phyloP scores from a whole-genome alignment of 2,888 invertebrate species.

The Platynereis dumerilii region DNA sequence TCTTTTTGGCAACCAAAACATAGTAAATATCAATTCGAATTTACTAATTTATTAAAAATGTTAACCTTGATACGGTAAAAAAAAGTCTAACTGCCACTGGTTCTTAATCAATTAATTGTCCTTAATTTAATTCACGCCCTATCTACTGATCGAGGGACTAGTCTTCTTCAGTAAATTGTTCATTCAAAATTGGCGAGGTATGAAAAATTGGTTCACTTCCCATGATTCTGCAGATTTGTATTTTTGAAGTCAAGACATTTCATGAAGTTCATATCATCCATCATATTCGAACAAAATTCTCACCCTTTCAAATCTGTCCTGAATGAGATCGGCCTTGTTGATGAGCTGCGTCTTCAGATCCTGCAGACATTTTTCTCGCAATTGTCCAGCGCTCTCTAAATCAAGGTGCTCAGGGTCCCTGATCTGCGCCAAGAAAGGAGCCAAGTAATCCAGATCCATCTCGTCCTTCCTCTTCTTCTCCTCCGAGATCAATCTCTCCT shows the following conservation, averaged over 20 bases:
- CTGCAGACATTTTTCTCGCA: constrained; percentile 60
- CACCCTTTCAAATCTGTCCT: constrained; percentile 63
- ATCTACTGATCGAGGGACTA: no score
- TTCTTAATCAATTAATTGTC: no score
- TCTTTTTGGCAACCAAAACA: no score
- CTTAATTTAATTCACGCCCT: no score
- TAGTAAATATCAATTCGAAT: no score
- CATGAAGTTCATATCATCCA: no score
- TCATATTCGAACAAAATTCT: constrained; percentile 5
- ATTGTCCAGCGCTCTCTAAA: constrained; percentile 51
- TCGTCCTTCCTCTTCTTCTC: constrained; percentile 61
- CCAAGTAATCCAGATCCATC: constrained; percentile 63
- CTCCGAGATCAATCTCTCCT: constrained; percentile 57
- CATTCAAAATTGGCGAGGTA: neutral
- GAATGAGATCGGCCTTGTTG: constrained; percentile 64
- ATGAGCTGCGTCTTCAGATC: constrained; percentile 63
- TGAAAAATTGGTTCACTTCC: neutral
- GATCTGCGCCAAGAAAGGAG: constrained; percentile 62
- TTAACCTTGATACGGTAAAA: no score
- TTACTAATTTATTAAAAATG: no score
- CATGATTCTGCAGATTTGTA: neutral
- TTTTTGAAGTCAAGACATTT: no score
- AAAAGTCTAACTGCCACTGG: no score
- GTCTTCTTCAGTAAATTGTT: neutral
- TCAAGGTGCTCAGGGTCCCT: constrained; percentile 57